Evolutionary conservation across 2,888 invertebrate genomes (phyloP), one percentile per base, ranked within the genome.

Genomic region (Aspidiotus destructor): DNA sequence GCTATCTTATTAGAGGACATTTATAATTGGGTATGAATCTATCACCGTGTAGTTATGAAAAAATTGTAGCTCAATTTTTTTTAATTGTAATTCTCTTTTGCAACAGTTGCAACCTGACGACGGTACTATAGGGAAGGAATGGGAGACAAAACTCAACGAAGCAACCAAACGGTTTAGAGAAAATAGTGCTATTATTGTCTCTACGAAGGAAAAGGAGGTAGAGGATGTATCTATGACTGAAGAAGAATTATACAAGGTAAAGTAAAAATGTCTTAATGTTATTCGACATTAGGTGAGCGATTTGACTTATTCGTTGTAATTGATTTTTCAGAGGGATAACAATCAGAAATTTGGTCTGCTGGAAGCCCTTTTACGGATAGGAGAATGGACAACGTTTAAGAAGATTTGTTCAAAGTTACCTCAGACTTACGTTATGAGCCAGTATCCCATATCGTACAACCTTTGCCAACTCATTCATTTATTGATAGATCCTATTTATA

Each of bases 281-380:
- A 40, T 60, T 60, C 40, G 11, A 5, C 40, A 7, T 7, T 16
- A 2, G 11, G 28, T 28, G 48, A 6, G n/a, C 6, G 48, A 48
- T 48, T 1, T 7, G n/a, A 40, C 58, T 48, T 65, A 7, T 48
- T 28, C 28, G 28, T 28, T 28, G 1, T 28, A 28, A 28, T 28
- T 28, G 28, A 28, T 28, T 48, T 9, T 41, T 69, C 73, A 80
- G 75, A 79, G 83, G 74, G 79, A 81, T 76, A 80, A 78, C 63
- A 98, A 99, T 80, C 97, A 99, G 78, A 98, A 98, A 79, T 85
- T 96, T 74, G 92, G 94, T 41, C 81, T 99, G 40, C 88, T 92
- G 74, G 92, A 94, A 77, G 93, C 95, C 0, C 79, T 97, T 61
- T 77, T 98, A 9, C 84, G 85, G 72, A 85, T 94, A 72, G 95